These are phyloP conservation scores for Argyrosomus regius DNA, from an alignment of 2,797 vertebrate genomes.

Conservation along the genomic window DNA sequence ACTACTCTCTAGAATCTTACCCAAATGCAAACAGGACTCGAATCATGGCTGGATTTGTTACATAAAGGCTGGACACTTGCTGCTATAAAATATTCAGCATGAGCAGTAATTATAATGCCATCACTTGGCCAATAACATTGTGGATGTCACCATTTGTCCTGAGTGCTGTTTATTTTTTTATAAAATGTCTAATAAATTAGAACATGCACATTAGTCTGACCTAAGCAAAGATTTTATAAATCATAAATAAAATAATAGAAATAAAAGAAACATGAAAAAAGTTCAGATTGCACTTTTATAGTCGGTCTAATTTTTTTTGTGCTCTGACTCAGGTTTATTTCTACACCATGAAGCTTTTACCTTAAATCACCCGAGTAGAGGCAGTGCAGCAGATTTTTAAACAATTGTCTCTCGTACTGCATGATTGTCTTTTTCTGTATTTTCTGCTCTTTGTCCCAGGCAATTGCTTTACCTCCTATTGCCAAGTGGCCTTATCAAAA, in stretches of 20 bases:
- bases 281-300: neutral
- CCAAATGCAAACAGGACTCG: slow-evolving; percentile 15
- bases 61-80: slow-evolving; percentile 14
- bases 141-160: slow-evolving; percentile 13
- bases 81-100: slow-evolving; percentile 18
- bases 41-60: slow-evolving; percentile 28
- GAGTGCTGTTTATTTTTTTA: neutral
- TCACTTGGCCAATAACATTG: neutral
- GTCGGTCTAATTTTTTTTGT: neutral
- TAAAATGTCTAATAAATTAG: neutral
- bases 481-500: slow-evolving; percentile 99
- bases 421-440: slow-evolving; percentile 5
- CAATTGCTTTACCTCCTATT: slow-evolving; percentile 98
- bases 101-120: slow-evolving; percentile 11
- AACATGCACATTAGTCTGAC: neutral
- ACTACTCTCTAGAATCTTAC: neutral
- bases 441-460: slow-evolving; percentile 78
- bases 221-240: neutral
- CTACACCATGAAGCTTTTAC: neutral
- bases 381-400: neutral
- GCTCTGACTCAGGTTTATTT: neutral
- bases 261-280: neutral
- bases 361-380: neutral
- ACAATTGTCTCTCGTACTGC: neutral
- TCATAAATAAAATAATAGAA: neutral